Conservation (phyloP, 1,140 invertebrate species). For the Apis laboriosa region DNA sequence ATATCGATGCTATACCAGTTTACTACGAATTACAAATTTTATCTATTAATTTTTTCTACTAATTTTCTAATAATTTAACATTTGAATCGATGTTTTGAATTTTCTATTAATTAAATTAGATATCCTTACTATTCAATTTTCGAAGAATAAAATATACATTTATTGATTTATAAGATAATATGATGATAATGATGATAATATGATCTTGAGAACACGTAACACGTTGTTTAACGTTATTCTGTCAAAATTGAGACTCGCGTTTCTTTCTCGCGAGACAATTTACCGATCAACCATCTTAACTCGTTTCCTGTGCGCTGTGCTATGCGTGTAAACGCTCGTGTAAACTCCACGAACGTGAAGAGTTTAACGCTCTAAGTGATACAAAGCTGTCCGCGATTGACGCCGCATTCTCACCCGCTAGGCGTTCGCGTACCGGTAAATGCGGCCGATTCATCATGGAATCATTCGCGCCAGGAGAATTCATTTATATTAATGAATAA, state of each 20-base stretch:
- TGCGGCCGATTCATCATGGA: constrained; percentile 74
- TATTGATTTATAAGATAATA: too few relatives aligned
- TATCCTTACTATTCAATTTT: not conserved
- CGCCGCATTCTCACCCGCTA: constrained; percentile 70
- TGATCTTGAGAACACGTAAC: too few relatives aligned
- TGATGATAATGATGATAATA: too few relatives aligned
- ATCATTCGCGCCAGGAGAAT: constrained; percentile 71
- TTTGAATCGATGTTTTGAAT: too few relatives aligned
- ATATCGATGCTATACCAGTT: too few relatives aligned
- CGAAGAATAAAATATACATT: too few relatives aligned
- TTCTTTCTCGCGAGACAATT: constrained; percentile 2
- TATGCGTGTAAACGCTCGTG: not conserved
- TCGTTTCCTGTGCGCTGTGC: not conserved
- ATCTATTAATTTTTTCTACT: too few relatives aligned
- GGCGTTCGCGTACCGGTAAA: constrained; percentile 70
- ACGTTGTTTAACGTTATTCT: too few relatives aligned
- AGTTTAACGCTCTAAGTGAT: constrained; percentile 65
- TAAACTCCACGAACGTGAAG: constrained; percentile 49
- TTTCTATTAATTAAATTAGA: too few relatives aligned
- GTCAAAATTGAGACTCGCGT: not conserved
- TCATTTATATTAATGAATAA: constrained; percentile 76
- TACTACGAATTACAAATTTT: too few relatives aligned
- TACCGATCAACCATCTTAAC: constrained; percentile 46
- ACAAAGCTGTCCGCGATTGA: constrained; percentile 69
- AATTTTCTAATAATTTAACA: too few relatives aligned